Percentiles rank a stretch among this genome's conserved stretches.
Evolutionary conservation across 2,113 vertebrate species (phyloP).

Genomic region (Crotalus horridus): DNA sequence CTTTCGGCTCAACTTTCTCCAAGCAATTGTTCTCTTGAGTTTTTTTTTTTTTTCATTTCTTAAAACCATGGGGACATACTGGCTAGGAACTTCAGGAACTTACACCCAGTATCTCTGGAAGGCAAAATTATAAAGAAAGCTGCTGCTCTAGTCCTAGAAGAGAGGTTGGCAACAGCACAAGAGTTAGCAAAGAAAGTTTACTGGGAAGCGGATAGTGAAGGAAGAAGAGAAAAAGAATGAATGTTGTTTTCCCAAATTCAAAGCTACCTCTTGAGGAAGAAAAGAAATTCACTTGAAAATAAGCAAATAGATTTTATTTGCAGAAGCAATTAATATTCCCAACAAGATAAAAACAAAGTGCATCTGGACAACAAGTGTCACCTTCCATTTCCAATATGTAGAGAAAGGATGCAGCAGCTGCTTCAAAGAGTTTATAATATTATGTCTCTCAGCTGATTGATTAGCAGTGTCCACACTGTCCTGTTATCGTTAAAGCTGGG

Average conservation of each 20-base stretch:
- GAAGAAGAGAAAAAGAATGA: too few species aligned
- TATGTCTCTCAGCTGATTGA: not conserved
- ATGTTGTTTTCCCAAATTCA: not conserved
- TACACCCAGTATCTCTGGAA: not conserved
- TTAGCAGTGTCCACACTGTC: not conserved
- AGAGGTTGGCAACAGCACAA: not conserved
- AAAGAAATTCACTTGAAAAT: not conserved
- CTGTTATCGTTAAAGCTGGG: not conserved
- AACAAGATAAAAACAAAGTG: not conserved
- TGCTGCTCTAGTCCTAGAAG: not conserved
- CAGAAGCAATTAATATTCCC: not conserved
- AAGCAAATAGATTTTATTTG: not conserved
- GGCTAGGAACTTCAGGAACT: not conserved
- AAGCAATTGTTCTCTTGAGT: not conserved
- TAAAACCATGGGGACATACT: not conserved
- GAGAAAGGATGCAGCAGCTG: not conserved
- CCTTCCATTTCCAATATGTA: not conserved
- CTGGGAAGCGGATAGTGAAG: not conserved
- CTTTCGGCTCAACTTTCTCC: not conserved
- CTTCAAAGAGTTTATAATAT: slow-evolving; percentile 8
- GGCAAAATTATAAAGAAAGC: not conserved
- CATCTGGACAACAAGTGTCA: not conserved
- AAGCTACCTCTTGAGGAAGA: not conserved
- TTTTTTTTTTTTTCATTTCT: not conserved
- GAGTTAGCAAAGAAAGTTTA: not conserved